Conservation (phyloP, 2,888 invertebrate genomes). For the Drosophila vallismaia region DNA sequence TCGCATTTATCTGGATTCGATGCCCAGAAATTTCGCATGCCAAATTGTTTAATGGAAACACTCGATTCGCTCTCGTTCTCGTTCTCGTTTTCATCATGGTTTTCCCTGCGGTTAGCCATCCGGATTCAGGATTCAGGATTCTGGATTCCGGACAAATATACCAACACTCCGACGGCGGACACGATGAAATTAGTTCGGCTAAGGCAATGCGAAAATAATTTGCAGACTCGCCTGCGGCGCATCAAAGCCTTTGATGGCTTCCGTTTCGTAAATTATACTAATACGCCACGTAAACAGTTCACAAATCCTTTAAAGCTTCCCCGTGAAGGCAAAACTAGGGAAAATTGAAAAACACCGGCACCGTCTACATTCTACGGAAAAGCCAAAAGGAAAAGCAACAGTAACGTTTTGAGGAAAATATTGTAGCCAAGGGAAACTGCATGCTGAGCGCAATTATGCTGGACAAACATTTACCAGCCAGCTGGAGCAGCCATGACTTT, state of each 20-base stretch:
- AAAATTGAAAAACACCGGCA: slow-evolving; percentile 59
- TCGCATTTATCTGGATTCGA: slow-evolving; percentile 15
- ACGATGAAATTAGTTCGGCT: slow-evolving; percentile 53
- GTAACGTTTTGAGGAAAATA: slow-evolving; percentile 23
- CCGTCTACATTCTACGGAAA: slow-evolving; percentile 10
- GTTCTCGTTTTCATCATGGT: slow-evolving; percentile 14
- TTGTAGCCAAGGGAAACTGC: slow-evolving; percentile 59
- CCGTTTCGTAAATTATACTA: slow-evolving; percentile 70
- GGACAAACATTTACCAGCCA: slow-evolving; percentile 74
- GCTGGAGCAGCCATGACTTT: slow-evolving; percentile 25
- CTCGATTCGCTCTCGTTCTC: slow-evolving; percentile 1
- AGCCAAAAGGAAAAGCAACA: not conserved
- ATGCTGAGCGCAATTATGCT: slow-evolving; percentile 80
- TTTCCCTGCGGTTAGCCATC: slow-evolving; percentile 36
- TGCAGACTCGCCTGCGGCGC: slow-evolving; percentile 59
- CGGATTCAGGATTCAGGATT: not conserved
- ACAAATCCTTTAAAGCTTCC: slow-evolving; percentile 70
- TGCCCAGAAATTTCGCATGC: slow-evolving; percentile 12
- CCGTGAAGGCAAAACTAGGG: slow-evolving; percentile 41
- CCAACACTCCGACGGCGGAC: slow-evolving; percentile 26
- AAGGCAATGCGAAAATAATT: slow-evolving; percentile 59
- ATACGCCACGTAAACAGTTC: slow-evolving; percentile 73
- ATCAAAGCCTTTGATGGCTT: slow-evolving; percentile 67
- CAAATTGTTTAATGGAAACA: slow-evolving; percentile 23
- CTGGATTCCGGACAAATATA: slow-evolving; percentile 9